Percentiles rank a stretch among this genome's conserved stretches.
Evolutionary conservation across 1,140 invertebrate genomes (phyloP).

Genomic region (Polyergus mexicanus): DNA sequence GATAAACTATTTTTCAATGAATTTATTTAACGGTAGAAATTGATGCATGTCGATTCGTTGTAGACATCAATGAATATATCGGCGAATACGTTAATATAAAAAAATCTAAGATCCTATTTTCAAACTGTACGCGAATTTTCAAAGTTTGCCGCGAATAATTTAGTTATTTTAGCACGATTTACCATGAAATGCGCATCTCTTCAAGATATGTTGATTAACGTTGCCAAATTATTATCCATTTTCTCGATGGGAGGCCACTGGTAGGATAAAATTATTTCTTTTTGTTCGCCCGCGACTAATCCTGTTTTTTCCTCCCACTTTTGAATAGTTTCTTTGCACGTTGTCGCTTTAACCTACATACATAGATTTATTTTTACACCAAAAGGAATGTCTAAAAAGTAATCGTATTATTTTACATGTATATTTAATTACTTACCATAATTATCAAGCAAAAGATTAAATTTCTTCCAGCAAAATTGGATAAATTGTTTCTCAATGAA

Average conservation of each 20-base stretch:
- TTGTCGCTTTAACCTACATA: slow-evolving; percentile 76
- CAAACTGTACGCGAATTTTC: neutral
- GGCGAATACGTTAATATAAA: neutral
- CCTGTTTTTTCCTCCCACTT: slow-evolving; percentile 80
- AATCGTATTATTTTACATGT: neutral
- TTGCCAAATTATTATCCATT: slow-evolving; percentile 90
- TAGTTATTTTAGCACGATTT: neutral
- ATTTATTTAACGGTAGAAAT: neutral
- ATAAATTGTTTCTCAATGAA: neutral
- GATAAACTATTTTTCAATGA: neutral
- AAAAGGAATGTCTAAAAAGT: neutral
- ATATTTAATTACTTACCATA: slow-evolving; percentile 32
- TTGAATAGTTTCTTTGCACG: slow-evolving; percentile 83
- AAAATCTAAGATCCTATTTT: neutral
- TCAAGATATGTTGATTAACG: slow-evolving; percentile 88
- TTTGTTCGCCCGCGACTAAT: slow-evolving; percentile 82
- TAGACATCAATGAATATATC: slow-evolving; percentile 16
- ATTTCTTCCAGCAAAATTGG: neutral
- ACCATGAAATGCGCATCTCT: neutral
- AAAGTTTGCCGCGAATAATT: slow-evolving; percentile 6
- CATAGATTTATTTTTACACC: neutral
- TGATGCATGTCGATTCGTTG: neutral
- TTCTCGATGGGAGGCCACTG: slow-evolving; percentile 90
- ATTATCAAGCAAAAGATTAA: neutral
- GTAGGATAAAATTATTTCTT: slow-evolving; percentile 88